Base-by-base conservation (phyloP, 2,797 vertebrate genomes). In the Pipistrellus pygmaeus region DNA sequence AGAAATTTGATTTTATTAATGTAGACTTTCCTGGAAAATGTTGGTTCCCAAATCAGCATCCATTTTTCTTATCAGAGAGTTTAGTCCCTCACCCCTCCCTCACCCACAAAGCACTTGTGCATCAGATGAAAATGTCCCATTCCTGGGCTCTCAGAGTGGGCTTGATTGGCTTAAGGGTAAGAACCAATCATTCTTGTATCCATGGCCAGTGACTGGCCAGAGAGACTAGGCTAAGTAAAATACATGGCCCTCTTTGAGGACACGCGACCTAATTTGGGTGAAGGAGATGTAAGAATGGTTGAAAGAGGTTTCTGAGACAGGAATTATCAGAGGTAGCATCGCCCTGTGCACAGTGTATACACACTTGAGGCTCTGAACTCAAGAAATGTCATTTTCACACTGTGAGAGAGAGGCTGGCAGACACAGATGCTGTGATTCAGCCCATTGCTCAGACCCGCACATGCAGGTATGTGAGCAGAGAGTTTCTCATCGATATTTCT, bases 1-100 rank as follows among this genome's bases (percentile, higher is more conserved):
- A 88, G 48, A 84, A 88, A 46, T 44, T 80, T 41, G 25, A 60
- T 20, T 84, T 90, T 73, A 78, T 73, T 80, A 88, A 78, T 60
- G 53, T 71, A 82, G 55, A 66, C 8, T 12, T 92, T 44, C 64
- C 14, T 64, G 53, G 48, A 83, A 90, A 85, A 88, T n/a, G 2
- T 35, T 78, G 4, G 41, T 51, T 85, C 9, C n/a, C 66, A 82
- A 81, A 32, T 55, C 71, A 68, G 27, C 27, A 71, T 66, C 8
- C 2, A 20, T 73, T 80, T 51, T 27, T 27, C 11, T 77, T 62
- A 25, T 3, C 17, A 20, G 85, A 60, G 20, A 27, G 4, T 73
- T 14, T 38, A 13, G 30, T 51, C 9, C 1, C 8, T 46, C n/a
- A 27, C 32, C 8, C 9, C 25, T 90, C 30, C 10, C 18, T 14